phyloP scores from a whole-genome alignment of 2,797 vertebrate genomes.

The Crypturellus tataupa region DNA sequence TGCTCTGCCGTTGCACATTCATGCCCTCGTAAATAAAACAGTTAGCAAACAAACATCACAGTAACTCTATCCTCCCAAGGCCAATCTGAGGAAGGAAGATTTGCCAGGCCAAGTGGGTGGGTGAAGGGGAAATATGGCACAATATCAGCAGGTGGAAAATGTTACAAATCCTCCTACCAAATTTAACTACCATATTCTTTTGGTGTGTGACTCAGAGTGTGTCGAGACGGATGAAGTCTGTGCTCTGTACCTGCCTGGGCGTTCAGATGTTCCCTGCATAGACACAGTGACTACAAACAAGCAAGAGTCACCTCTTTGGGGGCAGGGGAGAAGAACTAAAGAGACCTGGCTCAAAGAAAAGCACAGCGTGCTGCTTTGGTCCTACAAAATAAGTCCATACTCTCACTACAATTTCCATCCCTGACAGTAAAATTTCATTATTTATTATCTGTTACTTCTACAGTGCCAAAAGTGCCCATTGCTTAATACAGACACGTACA shows the following conservation, averaged over 20 bases:
- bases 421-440: not conserved
- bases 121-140: conserved; percentile 67
- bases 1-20: not conserved
- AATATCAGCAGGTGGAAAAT: conserved; percentile 70
- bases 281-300: conserved; percentile 54
- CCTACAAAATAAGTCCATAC: not conserved
- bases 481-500: not conserved
- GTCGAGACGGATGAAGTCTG: conserved; percentile 37
- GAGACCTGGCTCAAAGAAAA: not conserved
- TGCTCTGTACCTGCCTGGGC: conserved; percentile 28
- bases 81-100: conserved; percentile 44
- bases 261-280: conserved; percentile 51
- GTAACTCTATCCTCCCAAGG: conserved; percentile 30
- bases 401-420: not conserved
- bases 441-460: conserved; percentile 10
- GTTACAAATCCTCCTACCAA: conserved; percentile 73
- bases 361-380: not conserved
- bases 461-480: not conserved
- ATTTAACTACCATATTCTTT: conserved; percentile 69
- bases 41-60: not conserved
- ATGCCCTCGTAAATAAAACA: conserved; percentile 5
- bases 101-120: conserved; percentile 63
- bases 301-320: not conserved
- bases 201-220: conserved; percentile 64
- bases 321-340: conserved; percentile 11